Base-by-base conservation (phyloP, 2,888 invertebrate species). In the Drosophila subsilvestris region DNA sequence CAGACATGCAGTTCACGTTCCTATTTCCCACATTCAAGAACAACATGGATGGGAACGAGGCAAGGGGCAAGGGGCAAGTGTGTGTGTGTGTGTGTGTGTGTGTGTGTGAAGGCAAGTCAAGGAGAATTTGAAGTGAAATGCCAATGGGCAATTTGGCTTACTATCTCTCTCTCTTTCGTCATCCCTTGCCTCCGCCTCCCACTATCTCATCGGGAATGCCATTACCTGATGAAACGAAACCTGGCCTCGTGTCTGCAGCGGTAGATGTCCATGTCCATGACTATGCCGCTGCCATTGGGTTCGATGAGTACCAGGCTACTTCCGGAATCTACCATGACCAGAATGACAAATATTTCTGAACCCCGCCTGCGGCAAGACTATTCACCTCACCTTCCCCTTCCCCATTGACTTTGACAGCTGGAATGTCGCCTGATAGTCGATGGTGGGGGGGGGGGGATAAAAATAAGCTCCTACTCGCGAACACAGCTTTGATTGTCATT, bases 1-100 rank as follows among this genome's bases (percentile, higher is more conserved):
- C 50, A 63, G 70, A 55, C 58, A 77, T 57, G 68, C 74, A 69
- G 61, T 57, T 62, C 69, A 78, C 73, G 79, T 75, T 63, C 68
- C 57, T 73, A 71, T 76, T 71, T 75, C 87, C 79, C 86, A 14
- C 37, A 80, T 80, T 74, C 80, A 86, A 86, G 80, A 88, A 88
- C 75, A 86, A 80, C 87, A 86, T 54, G 69, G 54, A 45, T 29
- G 17, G 12, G 58, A n/a, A 32, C 12, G 67, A 8, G 37, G 22
- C 49, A 29, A 9, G 37, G 4, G 32, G 12, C 32, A 32, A 27
- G 44, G 4, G 32, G 12, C 32, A 32, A 27, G 44, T 3, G 29
- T 7, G 14, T 17, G 18, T 3, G 14, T 25, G 7, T 25, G 25
- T 25, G 42, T 22, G 32, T 25, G 27, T 7, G n/a, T 32, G 53